These are phyloP conservation scores for Sciurus vulgaris DNA, from an alignment of 2,797 vertebrate species.

Conservation along the genomic window DNA sequence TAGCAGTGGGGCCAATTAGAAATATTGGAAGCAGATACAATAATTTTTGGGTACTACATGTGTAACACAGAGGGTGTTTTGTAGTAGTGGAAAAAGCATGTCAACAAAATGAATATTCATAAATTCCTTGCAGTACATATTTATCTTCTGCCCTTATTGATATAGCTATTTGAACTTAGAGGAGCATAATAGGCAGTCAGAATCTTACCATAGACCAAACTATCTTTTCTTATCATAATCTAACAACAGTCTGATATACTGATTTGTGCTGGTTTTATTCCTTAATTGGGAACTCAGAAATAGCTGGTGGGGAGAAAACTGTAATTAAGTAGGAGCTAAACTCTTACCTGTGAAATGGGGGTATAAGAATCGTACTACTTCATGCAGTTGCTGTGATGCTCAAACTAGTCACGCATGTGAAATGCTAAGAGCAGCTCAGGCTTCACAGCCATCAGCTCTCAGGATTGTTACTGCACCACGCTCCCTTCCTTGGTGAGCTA, in stretches of 20 bases:
- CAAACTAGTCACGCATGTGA: neutral
- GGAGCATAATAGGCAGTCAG: neutral
- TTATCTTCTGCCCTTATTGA: neutral
- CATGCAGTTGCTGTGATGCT: neutral
- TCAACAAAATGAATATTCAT: neutral
- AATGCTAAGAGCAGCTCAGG: neutral
- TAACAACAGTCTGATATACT: neutral
- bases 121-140: neutral
- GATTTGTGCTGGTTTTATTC: neutral
- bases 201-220: neutral
- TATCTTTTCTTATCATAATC: constrained; percentile 33
- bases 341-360: neutral
- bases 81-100: constrained; percentile 6
- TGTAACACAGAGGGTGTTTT: constrained; percentile 10
- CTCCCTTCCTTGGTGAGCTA: neutral
- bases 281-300: neutral
- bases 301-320: neutral
- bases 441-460: neutral
- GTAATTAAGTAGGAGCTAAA: neutral
- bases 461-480: neutral
- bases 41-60: neutral
- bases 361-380: neutral
- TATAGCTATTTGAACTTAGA: constrained; percentile 9
- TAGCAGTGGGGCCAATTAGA: neutral
- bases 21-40: neutral